A percentile compares a stretch with the other conserved stretches of the same genome.
phyloP scores from a whole-genome alignment of 1,140 invertebrate species.

The Megalopta genalis region DNA sequence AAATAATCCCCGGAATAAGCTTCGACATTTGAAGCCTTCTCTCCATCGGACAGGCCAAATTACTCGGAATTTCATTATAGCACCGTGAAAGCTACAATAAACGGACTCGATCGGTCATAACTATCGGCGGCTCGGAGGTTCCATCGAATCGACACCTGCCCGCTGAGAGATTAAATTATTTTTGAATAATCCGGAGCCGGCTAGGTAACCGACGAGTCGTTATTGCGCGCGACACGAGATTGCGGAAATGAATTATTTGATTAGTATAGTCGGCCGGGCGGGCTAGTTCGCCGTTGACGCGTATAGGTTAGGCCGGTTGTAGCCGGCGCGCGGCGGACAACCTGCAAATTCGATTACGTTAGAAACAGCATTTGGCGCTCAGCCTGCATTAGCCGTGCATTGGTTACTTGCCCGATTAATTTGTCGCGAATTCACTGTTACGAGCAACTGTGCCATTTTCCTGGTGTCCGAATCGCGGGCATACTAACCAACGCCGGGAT shows the following conservation, averaged over 20 bases:
- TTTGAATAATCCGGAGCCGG: conserved; percentile 12
- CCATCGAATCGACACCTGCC: not conserved
- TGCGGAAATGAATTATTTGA: conserved; percentile 48
- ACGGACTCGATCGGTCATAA: not conserved
- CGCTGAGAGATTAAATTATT: conserved; percentile 24
- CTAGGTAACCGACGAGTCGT: conserved; percentile 12
- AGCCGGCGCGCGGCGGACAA: conserved; percentile 24
- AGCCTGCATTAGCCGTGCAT: conserved; percentile 51
- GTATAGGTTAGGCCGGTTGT: conserved; percentile 19
- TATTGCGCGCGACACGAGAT: conserved; percentile 37
- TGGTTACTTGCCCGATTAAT: conserved; percentile 62
- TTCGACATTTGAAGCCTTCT: too few species aligned
- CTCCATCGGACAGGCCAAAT: too few species aligned
- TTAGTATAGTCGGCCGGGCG: conserved; percentile 30
- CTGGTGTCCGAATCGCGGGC: not conserved
- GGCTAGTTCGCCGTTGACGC: conserved; percentile 35
- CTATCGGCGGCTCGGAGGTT: not conserved
- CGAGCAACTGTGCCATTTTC: conserved; percentile 35
- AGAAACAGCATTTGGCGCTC: conserved; percentile 63
- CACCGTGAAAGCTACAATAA: not conserved
- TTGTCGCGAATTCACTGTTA: conserved; percentile 56
- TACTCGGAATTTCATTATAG: not conserved
- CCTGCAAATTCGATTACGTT: conserved; percentile 68
- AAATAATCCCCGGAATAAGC: too few species aligned
- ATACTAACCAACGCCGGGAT: not conserved